Percentiles rank a stretch among this genome's conserved stretches.
phyloP scores from a whole-genome alignment of 2,113 vertebrate genomes.

The Salminus brasiliensis region DNA sequence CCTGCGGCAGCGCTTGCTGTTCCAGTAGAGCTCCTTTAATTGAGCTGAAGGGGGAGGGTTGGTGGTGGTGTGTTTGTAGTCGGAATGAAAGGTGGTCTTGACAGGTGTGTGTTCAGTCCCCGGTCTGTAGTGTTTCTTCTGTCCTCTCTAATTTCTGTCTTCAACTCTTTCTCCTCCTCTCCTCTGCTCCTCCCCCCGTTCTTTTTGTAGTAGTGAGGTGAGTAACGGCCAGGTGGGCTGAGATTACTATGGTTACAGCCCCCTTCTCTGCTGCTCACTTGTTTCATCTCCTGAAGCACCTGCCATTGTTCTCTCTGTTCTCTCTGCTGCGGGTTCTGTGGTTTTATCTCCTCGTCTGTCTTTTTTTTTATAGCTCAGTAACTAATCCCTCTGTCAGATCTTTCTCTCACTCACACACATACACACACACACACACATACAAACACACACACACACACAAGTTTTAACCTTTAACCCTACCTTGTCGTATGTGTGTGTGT shows the following conservation, averaged over 20 bases:
- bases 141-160: constrained; percentile 41
- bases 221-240: constrained; percentile 8
- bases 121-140: neutral
- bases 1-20: neutral
- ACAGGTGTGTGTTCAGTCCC: constrained; percentile 9
- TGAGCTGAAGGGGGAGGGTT: neutral
- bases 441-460: too few species aligned
- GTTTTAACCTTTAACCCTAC: too few species aligned
- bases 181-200: neutral
- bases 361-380: neutral
- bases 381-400: constrained; percentile 23
- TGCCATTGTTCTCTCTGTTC: neutral
- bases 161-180: constrained; percentile 20
- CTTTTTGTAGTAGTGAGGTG: neutral
- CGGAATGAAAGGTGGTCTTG: constrained; percentile 9
- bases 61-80: neutral
- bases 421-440: too few species aligned
- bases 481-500: too few species aligned
- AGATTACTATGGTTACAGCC: neutral
- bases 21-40: neutral
- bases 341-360: neutral
- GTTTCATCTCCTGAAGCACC: neutral
- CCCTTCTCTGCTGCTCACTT: neutral
- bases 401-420: neutral
- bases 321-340: neutral